Percentiles rank a stretch among this genome's conserved stretches.
phyloP scores from a whole-genome alignment of 2,888 invertebrate genomes.

The Drosophila vallismaia region DNA sequence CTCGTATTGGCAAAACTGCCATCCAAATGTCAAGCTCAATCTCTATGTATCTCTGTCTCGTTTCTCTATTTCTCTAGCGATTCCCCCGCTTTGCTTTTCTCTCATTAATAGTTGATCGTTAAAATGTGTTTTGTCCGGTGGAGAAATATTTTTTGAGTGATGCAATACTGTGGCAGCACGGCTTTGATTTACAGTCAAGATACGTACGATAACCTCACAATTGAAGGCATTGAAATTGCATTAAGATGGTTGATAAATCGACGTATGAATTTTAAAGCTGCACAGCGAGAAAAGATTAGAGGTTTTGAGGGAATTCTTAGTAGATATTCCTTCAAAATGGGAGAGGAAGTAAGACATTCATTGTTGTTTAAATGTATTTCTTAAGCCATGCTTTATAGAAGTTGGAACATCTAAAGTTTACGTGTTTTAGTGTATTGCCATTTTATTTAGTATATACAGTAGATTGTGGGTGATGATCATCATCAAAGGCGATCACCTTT shows the following conservation, averaged over 20 bases:
- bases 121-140: slow-evolving; percentile 35
- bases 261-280: slow-evolving; percentile 11
- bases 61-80: slow-evolving; percentile 16
- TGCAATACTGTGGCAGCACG: slow-evolving; percentile 39
- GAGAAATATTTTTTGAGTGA: slow-evolving; percentile 55
- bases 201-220: slow-evolving; percentile 48
- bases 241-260: slow-evolving; percentile 57
- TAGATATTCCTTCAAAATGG: too few species aligned
- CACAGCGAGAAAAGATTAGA: not conserved
- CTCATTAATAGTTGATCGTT: slow-evolving; percentile 43
- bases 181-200: slow-evolving; percentile 61
- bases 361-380: too few species aligned
- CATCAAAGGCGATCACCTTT: slow-evolving; percentile 59
- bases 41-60: slow-evolving; percentile 24
- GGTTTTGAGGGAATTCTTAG: not conserved
- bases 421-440: not conserved
- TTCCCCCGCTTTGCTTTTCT: slow-evolving; percentile 16
- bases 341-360: too few species aligned
- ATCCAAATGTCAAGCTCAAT: slow-evolving; percentile 51
- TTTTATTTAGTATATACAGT: slow-evolving; percentile 1
- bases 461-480: slow-evolving; percentile 52
- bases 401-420: too few species aligned
- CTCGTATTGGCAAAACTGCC: slow-evolving; percentile 18
- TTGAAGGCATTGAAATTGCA: slow-evolving; percentile 59
- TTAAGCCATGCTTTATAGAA: too few species aligned